phyloP scores from a whole-genome alignment of 2,797 vertebrate genomes.

The Potorous gilbertii region DNA sequence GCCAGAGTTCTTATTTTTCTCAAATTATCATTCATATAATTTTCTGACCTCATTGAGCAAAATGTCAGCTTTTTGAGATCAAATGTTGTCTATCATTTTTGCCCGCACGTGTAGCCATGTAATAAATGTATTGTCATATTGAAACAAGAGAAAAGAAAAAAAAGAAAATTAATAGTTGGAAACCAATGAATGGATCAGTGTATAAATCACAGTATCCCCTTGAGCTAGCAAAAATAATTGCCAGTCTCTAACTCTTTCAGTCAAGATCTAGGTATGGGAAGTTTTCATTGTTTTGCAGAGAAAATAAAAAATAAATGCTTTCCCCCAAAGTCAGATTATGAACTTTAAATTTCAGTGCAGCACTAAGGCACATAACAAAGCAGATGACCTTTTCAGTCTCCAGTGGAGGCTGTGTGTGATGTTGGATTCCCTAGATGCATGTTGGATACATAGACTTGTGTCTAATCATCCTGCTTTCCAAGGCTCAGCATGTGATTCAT shows the following conservation, averaged over 20 bases:
- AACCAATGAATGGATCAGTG: background rate
- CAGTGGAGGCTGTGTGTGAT: slow-evolving; percentile 29
- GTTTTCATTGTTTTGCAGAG: slow-evolving; percentile 26
- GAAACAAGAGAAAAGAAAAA: background rate
- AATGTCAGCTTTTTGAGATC: background rate
- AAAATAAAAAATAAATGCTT: slow-evolving; percentile 61
- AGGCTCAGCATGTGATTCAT: slow-evolving; percentile 18
- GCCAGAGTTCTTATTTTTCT: background rate
- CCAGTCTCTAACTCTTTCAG: slow-evolving; percentile 26
- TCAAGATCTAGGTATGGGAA: slow-evolving; percentile 6
- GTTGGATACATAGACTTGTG: slow-evolving; percentile 31
- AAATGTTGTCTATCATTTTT: background rate
- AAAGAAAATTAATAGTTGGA: background rate
- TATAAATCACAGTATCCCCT: background rate
- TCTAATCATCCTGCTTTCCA: slow-evolving; percentile 52
- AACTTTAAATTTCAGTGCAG: slow-evolving; percentile 65
- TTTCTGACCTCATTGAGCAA: background rate
- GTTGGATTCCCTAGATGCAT: background rate
- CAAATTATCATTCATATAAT: background rate
- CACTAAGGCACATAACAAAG: slow-evolving; percentile 46
- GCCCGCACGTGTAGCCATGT: background rate
- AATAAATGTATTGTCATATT: background rate
- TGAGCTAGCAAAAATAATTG: background rate
- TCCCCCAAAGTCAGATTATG: slow-evolving; percentile 52
- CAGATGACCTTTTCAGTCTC: slow-evolving; percentile 71